These are phyloP conservation scores for Malurus melanocephalus DNA, from an alignment of 2,113 vertebrate species.

Conservation along the genomic window DNA sequence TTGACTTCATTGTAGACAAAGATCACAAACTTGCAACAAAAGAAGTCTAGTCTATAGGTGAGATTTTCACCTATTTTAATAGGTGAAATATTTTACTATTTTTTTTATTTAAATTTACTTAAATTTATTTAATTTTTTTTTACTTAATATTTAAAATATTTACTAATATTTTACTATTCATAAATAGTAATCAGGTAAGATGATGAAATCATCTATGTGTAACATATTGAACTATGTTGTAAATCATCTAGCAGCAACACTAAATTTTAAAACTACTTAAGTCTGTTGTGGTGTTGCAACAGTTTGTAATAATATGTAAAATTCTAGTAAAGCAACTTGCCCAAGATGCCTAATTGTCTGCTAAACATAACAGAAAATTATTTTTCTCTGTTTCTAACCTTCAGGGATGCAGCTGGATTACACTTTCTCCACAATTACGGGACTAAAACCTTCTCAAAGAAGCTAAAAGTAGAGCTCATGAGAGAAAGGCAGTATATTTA, in stretches of 20 bases:
- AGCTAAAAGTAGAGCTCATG: neutral
- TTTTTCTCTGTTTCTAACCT: neutral
- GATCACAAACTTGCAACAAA: neutral
- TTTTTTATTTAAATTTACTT: too few relatives aligned
- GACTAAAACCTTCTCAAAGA: neutral
- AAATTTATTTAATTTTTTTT: too few relatives aligned
- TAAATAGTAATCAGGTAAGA: neutral
- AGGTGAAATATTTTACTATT: too few relatives aligned
- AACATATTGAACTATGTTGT: neutral
- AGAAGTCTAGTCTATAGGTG: neutral
- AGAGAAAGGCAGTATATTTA: neutral
- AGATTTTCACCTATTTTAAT: neutral
- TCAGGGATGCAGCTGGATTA: neutral
- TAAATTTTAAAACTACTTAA: neutral
- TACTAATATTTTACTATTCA: too few relatives aligned
- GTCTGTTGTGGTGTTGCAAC: neutral
- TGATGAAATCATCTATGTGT: neutral
- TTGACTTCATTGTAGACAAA: neutral
- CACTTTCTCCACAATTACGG: neutral
- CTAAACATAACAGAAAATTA: neutral
- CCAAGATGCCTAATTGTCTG: neutral
- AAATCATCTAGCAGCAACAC: neutral
- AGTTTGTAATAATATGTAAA: neutral
- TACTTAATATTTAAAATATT: too few relatives aligned
- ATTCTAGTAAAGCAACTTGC: neutral